Conservation (phyloP, 2,113 vertebrate genomes). For the Micronycteris hirsuta region DNA sequence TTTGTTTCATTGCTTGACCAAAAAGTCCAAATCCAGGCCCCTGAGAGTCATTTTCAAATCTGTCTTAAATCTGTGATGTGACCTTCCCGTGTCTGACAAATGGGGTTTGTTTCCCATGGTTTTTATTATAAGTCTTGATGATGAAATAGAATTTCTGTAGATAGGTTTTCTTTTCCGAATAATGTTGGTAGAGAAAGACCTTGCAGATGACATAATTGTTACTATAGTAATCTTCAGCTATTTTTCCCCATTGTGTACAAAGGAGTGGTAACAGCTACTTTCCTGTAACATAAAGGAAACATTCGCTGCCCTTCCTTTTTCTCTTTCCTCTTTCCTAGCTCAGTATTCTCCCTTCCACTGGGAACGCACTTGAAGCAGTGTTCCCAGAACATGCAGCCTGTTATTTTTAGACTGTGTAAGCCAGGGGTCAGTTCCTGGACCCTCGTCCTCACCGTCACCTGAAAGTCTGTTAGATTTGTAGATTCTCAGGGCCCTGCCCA, state of each 20-base stretch:
- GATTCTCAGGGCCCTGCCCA: neutral
- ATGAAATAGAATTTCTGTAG: neutral
- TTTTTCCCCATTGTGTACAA: conserved; percentile 20
- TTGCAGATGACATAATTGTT: conserved; percentile 32
- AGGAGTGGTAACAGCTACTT: conserved; percentile 7
- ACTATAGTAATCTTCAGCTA: conserved; percentile 62
- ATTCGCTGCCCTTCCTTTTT: neutral
- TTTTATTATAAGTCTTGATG: neutral
- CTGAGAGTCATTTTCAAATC: conserved; percentile 23
- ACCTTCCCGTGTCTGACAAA: neutral
- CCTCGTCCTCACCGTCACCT: neutral
- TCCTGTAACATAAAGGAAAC: neutral
- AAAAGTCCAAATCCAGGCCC: neutral
- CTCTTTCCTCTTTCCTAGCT: neutral
- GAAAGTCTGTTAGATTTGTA: neutral
- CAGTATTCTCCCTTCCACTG: neutral
- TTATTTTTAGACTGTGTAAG: neutral
- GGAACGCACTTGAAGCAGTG: neutral
- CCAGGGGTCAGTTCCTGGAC: neutral
- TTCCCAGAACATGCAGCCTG: neutral
- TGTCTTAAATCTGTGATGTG: neutral
- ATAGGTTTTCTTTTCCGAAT: conserved; percentile 29
- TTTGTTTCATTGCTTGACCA: neutral
- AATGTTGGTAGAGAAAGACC: conserved; percentile 21
- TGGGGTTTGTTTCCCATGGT: neutral